Base-by-base conservation (phyloP, 2,113 vertebrate species). In the Lutjanus erythropterus region DNA sequence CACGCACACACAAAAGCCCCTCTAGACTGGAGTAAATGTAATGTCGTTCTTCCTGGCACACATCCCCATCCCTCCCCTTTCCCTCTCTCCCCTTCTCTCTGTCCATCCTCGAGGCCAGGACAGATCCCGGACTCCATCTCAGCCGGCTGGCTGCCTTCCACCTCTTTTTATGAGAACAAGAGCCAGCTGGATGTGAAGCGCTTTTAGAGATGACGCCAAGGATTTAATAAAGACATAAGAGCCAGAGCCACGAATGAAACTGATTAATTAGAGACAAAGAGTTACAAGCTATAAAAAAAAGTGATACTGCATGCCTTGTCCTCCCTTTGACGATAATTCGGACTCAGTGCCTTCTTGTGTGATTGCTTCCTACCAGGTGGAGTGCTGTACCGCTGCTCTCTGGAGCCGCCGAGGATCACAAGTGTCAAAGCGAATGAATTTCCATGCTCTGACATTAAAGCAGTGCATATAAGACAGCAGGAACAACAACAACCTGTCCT, bases 181-280 rank as follows among this genome's bases (percentile, higher is more conserved):
- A 56, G 64, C 85, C 87, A 91, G 89, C 64, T 84, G 89, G 81
- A 80, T 58, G 47, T 71, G 39, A 80, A 66, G 60, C 31, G 21
- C 64, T 75, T n/a, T 52, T 14, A 9, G 37, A 49, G 58, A 78
- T 65, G 75, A 75, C 83, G 81, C 83, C 83, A 88, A 78, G 37
- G 18, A 53, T 81, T 83, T 67, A 79, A 80, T 79, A 39, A 81
- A 90, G 70, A 83, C 80, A 77, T 44, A 56, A 74, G 42, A 70
- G 44, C 42, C 35, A 60, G 47, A 76, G 23, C 64, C 59, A 61
- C 35, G 7, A 69, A 76, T 65, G 25, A 76, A 79, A 53, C 19
- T 39, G 58, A 80, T 69, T 73, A 49, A 87, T 79, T 39, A 73
- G 29, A 35, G 25, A 75, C 73, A 79, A 72, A 72, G 59, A 69